Base-by-base conservation (phyloP, 2,797 vertebrate species). In the Knipowitschia caucasica region DNA sequence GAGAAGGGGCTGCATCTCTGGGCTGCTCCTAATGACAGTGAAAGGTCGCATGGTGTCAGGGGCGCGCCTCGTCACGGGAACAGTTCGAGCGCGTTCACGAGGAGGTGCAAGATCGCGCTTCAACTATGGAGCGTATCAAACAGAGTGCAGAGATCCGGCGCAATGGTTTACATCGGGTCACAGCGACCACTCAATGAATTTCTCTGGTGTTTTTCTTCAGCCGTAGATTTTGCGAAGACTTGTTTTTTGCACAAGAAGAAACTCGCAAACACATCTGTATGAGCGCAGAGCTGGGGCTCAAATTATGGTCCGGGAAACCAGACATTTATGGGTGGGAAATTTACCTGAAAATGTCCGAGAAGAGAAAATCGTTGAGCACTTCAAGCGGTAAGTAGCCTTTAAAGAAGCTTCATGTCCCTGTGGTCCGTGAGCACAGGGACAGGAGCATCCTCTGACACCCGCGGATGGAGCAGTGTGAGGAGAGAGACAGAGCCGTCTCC, bases 271-370 rank as follows among this genome's bases (percentile, higher is more conserved):
- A 80, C 60, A 88, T 88, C 89, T 89, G 89, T 81, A 91, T 92
- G 90, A 86, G 73, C 85, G 88, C 85, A 87, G 75, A 82, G 80
- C 85, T 85, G 88, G 77, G 86, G 83, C 78, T 67, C 92, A 88
- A 93, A 98, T 92, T 91, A 98, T 99, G 95, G 95, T 97, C 86
- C 95, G 95, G 92, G 95, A 98, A 94, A 98, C 95, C 92, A 95
- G 96, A 92, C 95, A 98, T 91, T 91, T 98, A 92, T 98, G 95
- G 95, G 95, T 98, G 93, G 95, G 95, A 91, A 99, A 98, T 93
- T 92, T 99, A 89, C 95, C 95, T 89, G 95, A 98, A 93, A 98
- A 95, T 89, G 94, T 99, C 65, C 94, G 95, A 85, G 96, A 98
- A 57, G 95, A 99, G 84, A 99, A 98, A 90, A 98, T 99, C 87